A percentile compares a stretch with the other conserved stretches of the same genome.
Evolutionary conservation across 1,140 invertebrate genomes (phyloP).

Genomic region (Watersipora subatra): DNA sequence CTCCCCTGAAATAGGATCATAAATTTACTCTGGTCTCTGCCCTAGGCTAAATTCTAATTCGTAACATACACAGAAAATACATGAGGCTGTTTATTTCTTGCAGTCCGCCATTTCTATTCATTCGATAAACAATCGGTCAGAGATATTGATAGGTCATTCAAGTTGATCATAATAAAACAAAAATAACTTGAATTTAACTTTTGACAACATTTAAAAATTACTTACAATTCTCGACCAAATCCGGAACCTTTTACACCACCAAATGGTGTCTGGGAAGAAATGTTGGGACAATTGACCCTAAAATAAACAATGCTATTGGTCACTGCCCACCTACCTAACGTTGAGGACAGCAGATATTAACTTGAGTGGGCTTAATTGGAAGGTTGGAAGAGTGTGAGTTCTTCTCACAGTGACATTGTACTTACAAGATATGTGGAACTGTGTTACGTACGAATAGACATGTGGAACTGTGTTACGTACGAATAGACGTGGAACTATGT

Average conservation of each 20-base stretch:
- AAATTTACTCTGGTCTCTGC: neutral
- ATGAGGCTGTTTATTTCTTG: too few species aligned
- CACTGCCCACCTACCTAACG: too few species aligned
- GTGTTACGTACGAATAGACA: too few species aligned
- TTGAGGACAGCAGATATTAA: too few species aligned
- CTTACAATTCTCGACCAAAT: conserved; percentile 70
- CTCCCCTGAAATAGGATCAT: conserved; percentile 48
- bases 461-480: too few species aligned
- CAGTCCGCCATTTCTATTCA: too few species aligned
- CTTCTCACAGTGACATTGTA: too few species aligned
- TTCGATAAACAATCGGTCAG: conserved; percentile 1
- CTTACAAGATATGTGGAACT: too few species aligned
- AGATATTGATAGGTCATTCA: neutral
- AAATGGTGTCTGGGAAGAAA: conserved; percentile 62
- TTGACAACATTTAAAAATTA: conserved; percentile 11
- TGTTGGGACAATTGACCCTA: conserved; percentile 69
- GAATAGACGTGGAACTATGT: too few species aligned
- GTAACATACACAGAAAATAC: neutral
- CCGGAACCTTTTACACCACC: conserved; percentile 77
- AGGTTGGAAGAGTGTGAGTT: too few species aligned
- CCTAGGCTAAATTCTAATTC: neutral
- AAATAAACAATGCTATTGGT: conserved; percentile 7
- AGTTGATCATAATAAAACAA: neutral
- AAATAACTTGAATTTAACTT: neutral
- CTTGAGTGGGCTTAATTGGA: too few species aligned